Evolutionary conservation across 92 coral and sea anemone species (phyloP).

Genomic region (Zoanthus gigantus): DNA sequence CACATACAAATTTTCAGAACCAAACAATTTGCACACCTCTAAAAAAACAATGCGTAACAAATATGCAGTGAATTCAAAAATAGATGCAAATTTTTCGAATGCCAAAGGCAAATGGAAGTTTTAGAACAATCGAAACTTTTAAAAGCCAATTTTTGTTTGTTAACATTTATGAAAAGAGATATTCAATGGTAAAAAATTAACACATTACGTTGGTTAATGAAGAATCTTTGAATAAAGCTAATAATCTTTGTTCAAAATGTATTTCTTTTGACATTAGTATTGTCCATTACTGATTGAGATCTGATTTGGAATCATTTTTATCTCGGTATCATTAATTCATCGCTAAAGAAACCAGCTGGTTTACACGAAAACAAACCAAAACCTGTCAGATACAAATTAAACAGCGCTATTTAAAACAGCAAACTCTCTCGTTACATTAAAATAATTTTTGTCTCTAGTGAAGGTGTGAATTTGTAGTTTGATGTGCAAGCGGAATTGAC

Average conservation of each 20-base stretch:
- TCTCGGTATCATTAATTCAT: slow-evolving; percentile 24
- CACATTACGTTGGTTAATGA: neutral
- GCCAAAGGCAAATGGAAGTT: neutral
- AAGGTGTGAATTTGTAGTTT: neutral
- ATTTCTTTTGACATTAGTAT: neutral
- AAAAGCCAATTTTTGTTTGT: neutral
- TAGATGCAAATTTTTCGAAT: neutral
- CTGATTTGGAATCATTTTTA: slow-evolving; percentile 1
- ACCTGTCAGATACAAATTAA: neutral
- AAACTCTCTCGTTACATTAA: neutral
- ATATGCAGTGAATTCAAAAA: neutral
- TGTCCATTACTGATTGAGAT: neutral
- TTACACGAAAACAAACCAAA: neutral
- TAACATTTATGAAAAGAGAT: neutral
- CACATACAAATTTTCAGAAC: neutral
- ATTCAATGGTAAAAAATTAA: neutral
- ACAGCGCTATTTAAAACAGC: neutral
- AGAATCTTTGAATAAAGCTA: neutral
- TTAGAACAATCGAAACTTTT: neutral
- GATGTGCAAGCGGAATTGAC: neutral
- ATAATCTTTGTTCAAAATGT: neutral
- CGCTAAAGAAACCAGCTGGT: slow-evolving; percentile 6
- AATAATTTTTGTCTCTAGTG: neutral
- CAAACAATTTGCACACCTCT: neutral
- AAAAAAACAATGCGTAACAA: neutral